Conservation (phyloP, 2,888 invertebrate genomes). For the Antitype chi region DNA sequence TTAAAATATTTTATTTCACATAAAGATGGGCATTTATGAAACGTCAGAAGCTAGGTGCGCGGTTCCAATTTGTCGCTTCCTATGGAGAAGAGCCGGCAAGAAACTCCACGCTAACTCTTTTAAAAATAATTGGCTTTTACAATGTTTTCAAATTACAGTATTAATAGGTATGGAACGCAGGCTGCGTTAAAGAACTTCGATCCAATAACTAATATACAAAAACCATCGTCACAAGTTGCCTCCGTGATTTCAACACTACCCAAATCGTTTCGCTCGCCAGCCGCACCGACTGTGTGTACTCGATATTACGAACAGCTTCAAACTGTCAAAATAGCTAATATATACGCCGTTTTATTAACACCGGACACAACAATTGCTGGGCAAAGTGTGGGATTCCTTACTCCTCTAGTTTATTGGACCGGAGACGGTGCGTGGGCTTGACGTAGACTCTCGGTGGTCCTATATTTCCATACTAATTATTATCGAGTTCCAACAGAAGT, state of each 20-base stretch:
- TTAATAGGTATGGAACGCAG: no score
- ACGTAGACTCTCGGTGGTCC: constrained; percentile 79
- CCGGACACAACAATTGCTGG: constrained; percentile 87
- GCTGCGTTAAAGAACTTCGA: no score
- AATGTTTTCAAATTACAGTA: no score
- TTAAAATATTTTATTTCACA: no score
- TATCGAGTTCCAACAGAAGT: constrained; percentile 55
- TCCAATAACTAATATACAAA: not conserved
- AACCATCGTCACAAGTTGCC: not conserved
- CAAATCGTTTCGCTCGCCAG: constrained; percentile 22
- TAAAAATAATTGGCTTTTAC: no score
- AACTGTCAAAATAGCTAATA: constrained; percentile 90
- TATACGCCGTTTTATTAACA: constrained; percentile 89
- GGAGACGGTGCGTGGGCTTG: constrained; percentile 81
- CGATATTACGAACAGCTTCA: constrained; percentile 83
- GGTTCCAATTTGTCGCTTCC: no score
- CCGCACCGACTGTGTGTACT: constrained; percentile 72
- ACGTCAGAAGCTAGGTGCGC: no score
- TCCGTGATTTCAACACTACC: no score
- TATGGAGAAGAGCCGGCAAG: no score
- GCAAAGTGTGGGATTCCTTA: constrained; percentile 88
- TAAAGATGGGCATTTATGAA: no score
- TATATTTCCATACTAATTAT: constrained; percentile 77
- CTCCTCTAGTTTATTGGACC: constrained; percentile 85
- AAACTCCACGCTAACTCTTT: no score